Evolutionary conservation across 2,797 vertebrate species (phyloP).

Genomic region (Parauchenoglanis punctatus): DNA sequence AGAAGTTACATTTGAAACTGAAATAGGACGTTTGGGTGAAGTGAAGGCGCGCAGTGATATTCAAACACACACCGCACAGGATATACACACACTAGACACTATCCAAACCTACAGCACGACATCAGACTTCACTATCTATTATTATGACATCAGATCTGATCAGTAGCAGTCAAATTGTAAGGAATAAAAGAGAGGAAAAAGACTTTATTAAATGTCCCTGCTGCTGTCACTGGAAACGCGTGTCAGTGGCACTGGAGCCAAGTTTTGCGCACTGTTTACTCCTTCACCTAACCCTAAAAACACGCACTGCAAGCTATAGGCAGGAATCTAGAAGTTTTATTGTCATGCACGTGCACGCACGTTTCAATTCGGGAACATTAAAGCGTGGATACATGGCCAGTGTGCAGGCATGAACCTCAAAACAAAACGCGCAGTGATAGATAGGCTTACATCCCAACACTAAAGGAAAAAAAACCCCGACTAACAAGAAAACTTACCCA

Average conservation of each 20-base stretch:
- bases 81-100: background rate
- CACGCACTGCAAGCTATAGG: background rate
- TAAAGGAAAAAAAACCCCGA: no score
- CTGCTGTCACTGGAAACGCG: constrained; percentile 25
- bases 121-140: background rate
- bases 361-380: background rate
- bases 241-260: constrained; percentile 30
- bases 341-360: background rate
- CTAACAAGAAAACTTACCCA: constrained; percentile 83
- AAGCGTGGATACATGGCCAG: background rate
- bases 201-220: constrained; percentile 7
- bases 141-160: background rate
- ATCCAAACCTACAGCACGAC: background rate
- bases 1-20: background rate
- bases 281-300: background rate
- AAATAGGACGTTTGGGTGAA: background rate
- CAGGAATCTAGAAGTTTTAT: background rate
- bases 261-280: constrained; percentile 22
- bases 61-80: background rate
- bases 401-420: no score
- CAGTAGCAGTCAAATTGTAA: background rate
- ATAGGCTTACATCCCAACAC: no score
- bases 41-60: background rate
- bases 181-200: background rate
- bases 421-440: background rate